These are phyloP conservation scores for Geotrupes spiniger DNA, from an alignment of 2,888 invertebrate genomes.

Conservation along the genomic window DNA sequence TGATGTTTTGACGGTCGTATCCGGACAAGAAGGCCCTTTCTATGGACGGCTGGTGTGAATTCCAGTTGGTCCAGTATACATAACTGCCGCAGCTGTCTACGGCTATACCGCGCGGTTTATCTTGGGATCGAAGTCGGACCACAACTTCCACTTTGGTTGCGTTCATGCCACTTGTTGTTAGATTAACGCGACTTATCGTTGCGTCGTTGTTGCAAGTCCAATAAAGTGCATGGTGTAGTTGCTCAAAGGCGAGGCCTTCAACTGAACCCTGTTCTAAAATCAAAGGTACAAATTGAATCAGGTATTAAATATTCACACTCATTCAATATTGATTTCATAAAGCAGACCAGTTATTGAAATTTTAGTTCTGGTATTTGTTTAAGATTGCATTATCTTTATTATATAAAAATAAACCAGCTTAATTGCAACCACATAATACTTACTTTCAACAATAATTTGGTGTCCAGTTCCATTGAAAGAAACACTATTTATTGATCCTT, in stretches of 20 bases:
- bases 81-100: constrained; percentile 76
- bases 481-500: constrained; percentile 79
- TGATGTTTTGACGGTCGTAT: constrained; percentile 65
- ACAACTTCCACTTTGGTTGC: constrained; percentile 54
- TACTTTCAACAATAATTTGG: constrained; percentile 65
- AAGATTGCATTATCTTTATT: too few relatives aligned
- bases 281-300: constrained; percentile 7
- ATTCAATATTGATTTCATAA: too few relatives aligned
- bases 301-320: too few relatives aligned
- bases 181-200: constrained; percentile 62
- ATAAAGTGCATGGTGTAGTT: constrained; percentile 66
- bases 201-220: constrained; percentile 85
- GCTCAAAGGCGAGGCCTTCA: constrained; percentile 81
- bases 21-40: constrained; percentile 63
- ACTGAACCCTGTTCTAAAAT: constrained; percentile 74
- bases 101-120: constrained; percentile 82
- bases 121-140: constrained; percentile 63
- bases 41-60: constrained; percentile 73
- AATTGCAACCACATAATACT: constrained; percentile 46
- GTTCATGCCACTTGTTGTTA: constrained; percentile 50
- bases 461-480: constrained; percentile 77
- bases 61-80: constrained; percentile 92
- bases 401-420: too few relatives aligned
- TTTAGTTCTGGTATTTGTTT: too few relatives aligned
- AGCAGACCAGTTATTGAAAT: too few relatives aligned